These are phyloP conservation scores for Galleria mellonella DNA, from an alignment of 1,140 invertebrate species.

Conservation along the genomic window DNA sequence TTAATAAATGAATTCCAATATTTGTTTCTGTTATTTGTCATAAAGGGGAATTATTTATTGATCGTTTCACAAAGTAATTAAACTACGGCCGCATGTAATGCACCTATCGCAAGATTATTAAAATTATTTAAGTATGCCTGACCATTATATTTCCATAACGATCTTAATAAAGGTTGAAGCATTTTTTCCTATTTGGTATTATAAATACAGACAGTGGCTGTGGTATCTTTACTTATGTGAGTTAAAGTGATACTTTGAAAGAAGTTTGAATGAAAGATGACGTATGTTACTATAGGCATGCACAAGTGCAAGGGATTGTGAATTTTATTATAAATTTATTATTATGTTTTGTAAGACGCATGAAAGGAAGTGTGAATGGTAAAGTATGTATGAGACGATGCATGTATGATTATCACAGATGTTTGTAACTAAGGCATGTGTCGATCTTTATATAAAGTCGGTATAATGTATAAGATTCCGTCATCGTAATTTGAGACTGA, in stretches of 20 bases:
- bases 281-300: constrained; percentile 71
- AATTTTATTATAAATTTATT: constrained; percentile 70
- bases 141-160: constrained; percentile 59
- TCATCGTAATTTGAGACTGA: constrained; percentile 48
- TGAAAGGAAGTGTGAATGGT: constrained; percentile 42
- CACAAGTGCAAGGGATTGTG: constrained; percentile 72
- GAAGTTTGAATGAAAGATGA: constrained; percentile 49
- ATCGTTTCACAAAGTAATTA: too few relatives aligned
- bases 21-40: too few relatives aligned
- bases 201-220: constrained; percentile 73
- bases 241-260: constrained; percentile 49
- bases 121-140: constrained; percentile 52
- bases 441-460: constrained; percentile 49
- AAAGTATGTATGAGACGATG: constrained; percentile 32
- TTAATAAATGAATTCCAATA: too few relatives aligned
- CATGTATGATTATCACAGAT: constrained; percentile 48
- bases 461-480: constrained; percentile 57
- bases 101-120: constrained; percentile 45
- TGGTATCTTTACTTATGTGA: constrained; percentile 72
- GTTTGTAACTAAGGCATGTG: constrained; percentile 60
- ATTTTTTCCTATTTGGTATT: constrained; percentile 73
- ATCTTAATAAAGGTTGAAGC: constrained; percentile 52
- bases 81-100: constrained; percentile 19
- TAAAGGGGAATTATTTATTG: too few relatives aligned
- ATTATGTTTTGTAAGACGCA: constrained; percentile 61